Evolutionary conservation across 2,888 invertebrate genomes (phyloP).

Genomic region (Andrena camellia): DNA sequence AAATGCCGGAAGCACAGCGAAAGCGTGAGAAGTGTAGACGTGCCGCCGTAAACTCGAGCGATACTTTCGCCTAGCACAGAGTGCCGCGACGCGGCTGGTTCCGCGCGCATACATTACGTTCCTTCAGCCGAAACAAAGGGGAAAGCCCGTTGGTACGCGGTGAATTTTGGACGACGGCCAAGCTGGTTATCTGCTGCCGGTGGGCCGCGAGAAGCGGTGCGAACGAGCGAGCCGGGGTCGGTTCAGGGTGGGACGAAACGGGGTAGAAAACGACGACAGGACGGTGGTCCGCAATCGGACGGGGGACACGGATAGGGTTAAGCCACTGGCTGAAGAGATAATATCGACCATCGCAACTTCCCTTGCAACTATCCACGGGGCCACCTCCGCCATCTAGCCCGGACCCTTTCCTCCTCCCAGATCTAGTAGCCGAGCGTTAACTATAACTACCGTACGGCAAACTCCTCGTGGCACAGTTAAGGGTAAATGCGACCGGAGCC

Average conservation of each 20-base stretch:
- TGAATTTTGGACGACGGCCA: constrained; percentile 76
- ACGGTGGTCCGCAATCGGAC: constrained; percentile 21
- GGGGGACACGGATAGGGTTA: constrained; percentile 61
- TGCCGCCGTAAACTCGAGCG: background rate
- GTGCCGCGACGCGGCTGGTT: constrained; percentile 29
- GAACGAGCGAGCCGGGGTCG: constrained; percentile 33
- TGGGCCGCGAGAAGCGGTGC: constrained; percentile 55
- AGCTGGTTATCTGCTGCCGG: constrained; percentile 70
- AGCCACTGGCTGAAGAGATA: constrained; percentile 65
- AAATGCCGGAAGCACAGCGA: background rate
- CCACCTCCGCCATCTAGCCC: constrained; percentile 25
- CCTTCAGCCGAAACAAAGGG: constrained; percentile 42
- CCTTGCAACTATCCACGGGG: constrained; percentile 41
- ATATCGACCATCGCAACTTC: constrained; percentile 71
- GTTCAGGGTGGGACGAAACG: constrained; percentile 26
- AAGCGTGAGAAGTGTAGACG: background rate
- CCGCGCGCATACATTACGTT: constrained; percentile 45
- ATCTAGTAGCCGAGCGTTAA: constrained; percentile 39
- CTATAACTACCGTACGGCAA: constrained; percentile 57
- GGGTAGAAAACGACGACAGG: constrained; percentile 38
- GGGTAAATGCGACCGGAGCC: constrained; percentile 55
- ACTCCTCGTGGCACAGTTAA: constrained; percentile 68
- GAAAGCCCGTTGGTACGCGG: constrained; percentile 69
- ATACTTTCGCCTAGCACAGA: background rate
- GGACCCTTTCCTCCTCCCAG: constrained; percentile 4